phyloP scores from a whole-genome alignment of 2,113 vertebrate genomes.

The Atherinomorus stipes region DNA sequence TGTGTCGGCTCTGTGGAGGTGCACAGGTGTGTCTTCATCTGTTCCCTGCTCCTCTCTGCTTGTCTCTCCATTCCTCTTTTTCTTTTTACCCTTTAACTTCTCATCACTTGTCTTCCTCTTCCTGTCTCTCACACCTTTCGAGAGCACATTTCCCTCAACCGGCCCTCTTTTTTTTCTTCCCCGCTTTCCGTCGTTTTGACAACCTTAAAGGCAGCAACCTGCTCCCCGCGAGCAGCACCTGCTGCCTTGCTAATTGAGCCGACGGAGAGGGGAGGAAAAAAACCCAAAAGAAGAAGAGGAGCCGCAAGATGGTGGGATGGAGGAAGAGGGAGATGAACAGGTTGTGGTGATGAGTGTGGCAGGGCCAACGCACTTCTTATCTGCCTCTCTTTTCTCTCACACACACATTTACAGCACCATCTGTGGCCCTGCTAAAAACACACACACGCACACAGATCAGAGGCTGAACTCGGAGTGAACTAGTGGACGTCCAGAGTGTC shows the following conservation, averaged over 20 bases:
- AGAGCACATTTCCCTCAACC: background rate
- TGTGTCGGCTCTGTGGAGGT: slow-evolving; percentile 52
- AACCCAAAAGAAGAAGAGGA: slow-evolving; percentile 25
- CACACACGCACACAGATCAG: slow-evolving; percentile 25
- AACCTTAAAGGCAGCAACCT: slow-evolving; percentile 68
- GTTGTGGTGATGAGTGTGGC: slow-evolving; percentile 59
- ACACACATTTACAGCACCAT: slow-evolving; percentile 58
- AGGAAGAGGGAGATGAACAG: slow-evolving; percentile 57
- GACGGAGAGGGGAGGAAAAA: slow-evolving; percentile 35
- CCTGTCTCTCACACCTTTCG: slow-evolving; percentile 28
- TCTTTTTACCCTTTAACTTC: slow-evolving; percentile 38
- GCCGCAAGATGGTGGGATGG: slow-evolving; percentile 23
- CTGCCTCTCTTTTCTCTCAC: slow-evolving; percentile 14
- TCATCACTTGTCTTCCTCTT: slow-evolving; percentile 26
- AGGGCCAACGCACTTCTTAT: slow-evolving; percentile 49
- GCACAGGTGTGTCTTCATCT: slow-evolving; percentile 75
- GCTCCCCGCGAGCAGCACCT: slow-evolving; percentile 65
- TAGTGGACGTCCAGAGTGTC: slow-evolving; percentile 46
- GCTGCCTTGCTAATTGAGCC: slow-evolving; percentile 70
- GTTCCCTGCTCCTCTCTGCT: slow-evolving; percentile 31
- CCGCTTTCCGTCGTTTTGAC: slow-evolving; percentile 57
- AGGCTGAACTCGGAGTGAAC: slow-evolving; percentile 69
- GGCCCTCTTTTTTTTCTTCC: slow-evolving; percentile 11
- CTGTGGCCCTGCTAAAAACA: slow-evolving; percentile 63
- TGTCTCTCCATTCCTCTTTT: slow-evolving; percentile 1